These are phyloP conservation scores for Xiphorhynchus elegans DNA, from an alignment of 2,113 vertebrate species.

Conservation along the genomic window DNA sequence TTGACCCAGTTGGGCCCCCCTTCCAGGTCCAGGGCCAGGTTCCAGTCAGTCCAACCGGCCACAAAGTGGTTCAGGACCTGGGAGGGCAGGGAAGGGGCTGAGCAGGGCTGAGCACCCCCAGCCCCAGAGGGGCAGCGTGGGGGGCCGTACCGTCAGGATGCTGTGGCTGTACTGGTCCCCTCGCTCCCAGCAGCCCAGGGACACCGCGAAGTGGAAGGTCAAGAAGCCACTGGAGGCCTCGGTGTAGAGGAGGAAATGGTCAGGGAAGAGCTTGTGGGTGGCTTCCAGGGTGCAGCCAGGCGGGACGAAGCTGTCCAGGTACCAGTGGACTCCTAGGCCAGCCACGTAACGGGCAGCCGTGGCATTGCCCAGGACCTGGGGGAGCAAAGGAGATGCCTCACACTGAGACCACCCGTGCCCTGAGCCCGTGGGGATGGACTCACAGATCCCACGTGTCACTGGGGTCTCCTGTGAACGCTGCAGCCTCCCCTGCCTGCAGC, in stretches of 20 bases:
- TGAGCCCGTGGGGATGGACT: accelerated
- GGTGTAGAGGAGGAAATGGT: slow-evolving; percentile 88
- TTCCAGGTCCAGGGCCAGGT: slow-evolving; percentile 83
- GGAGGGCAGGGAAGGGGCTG: not conserved
- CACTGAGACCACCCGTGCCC: accelerated
- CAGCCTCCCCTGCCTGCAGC: no score
- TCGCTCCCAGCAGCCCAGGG: slow-evolving; percentile 89
- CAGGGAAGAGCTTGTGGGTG: slow-evolving; percentile 85
- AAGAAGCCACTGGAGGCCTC: slow-evolving; percentile 87
- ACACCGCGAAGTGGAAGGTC: slow-evolving; percentile 71
- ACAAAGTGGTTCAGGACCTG: slow-evolving; percentile 91
- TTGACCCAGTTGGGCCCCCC: slow-evolving; percentile 95
- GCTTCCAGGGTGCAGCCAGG: slow-evolving; percentile 75
- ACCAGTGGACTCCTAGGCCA: slow-evolving; percentile 92
- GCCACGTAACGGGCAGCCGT: slow-evolving; percentile 82
- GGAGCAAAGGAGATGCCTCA: not conserved
- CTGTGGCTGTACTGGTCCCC: slow-evolving; percentile 87
- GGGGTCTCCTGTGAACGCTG: no score
- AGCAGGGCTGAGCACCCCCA: accelerated
- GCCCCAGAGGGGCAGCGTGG: accelerated
- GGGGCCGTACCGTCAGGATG: slow-evolving; percentile 75
- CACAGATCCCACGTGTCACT: accelerated
- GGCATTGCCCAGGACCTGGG: slow-evolving; percentile 85
- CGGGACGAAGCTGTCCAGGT: slow-evolving; percentile 80
- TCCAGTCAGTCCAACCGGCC: slow-evolving; percentile 94